Percentiles rank a stretch among this genome's conserved stretches.
Evolutionary conservation across 2,888 invertebrate species (phyloP).

Genomic region (Anarsia innoxiella): DNA sequence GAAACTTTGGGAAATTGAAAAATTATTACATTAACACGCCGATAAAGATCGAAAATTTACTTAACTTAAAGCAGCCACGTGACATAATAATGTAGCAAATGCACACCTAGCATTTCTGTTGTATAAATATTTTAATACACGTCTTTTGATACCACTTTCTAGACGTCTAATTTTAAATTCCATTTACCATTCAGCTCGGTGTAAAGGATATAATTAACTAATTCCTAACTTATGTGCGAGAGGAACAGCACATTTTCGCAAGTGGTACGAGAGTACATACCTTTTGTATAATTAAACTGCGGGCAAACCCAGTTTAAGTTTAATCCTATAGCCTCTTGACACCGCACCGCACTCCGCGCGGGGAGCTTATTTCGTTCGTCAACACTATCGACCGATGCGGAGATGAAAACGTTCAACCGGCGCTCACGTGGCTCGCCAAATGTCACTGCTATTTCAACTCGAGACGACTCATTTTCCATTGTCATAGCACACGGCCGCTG

Average conservation of each 20-base stretch:
- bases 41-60: conserved; percentile 25
- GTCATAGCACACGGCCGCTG: conserved; percentile 27
- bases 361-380: conserved; percentile 72
- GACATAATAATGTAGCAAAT: conserved; percentile 1
- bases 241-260: conserved; percentile 50
- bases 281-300: conserved; percentile 73
- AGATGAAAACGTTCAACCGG: conserved; percentile 54
- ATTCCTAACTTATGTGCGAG: conserved; percentile 56
- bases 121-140: conserved; percentile 7
- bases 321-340: conserved; percentile 75
- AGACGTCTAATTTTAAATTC: conserved; percentile 55
- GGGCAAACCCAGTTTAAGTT: conserved; percentile 72
- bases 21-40: conserved; percentile 32
- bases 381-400: conserved; percentile 69
- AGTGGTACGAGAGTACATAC: conserved; percentile 53
- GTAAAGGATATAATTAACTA: conserved; percentile 62
- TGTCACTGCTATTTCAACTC: conserved; percentile 42
- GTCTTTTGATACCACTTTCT: conserved; percentile 39
- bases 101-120: conserved; percentile 1
- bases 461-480: conserved; percentile 47
- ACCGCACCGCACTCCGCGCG: conserved; percentile 52
- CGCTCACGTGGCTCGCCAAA: conserved; percentile 49
- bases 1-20: conserved; percentile 35
- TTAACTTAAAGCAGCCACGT: conserved; percentile 17
- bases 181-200: conserved; percentile 48